Conservation (phyloP, 2,888 invertebrate genomes). For the Catocala fraxini region DNA sequence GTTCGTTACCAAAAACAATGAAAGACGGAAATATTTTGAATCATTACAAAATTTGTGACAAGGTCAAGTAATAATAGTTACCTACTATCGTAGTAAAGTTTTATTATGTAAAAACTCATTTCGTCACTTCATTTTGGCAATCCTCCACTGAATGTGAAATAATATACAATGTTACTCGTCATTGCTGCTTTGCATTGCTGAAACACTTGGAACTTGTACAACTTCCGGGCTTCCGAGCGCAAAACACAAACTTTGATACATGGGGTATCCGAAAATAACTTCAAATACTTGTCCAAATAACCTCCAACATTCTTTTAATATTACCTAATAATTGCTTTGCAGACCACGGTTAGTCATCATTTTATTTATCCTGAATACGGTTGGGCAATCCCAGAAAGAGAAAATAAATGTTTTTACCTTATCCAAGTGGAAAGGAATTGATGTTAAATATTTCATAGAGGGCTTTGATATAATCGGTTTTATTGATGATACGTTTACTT, state of each 20-base stretch:
- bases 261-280: slow-evolving; percentile 20
- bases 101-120: slow-evolving; percentile 33
- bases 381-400: slow-evolving; percentile 2
- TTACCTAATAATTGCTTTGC: too few species aligned
- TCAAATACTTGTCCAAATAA: background rate
- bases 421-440: background rate
- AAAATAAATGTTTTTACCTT: background rate
- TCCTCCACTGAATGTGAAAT: slow-evolving; percentile 27
- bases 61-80: slow-evolving; percentile 25
- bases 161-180: slow-evolving; percentile 19
- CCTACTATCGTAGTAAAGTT: slow-evolving; percentile 20
- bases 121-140: slow-evolving; percentile 40
- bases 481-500: too few species aligned
- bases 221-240: slow-evolving; percentile 34
- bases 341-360: slow-evolving; percentile 1
- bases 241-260: slow-evolving; percentile 7
- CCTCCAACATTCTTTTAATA: too few species aligned
- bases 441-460: too few species aligned
- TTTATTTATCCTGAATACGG: slow-evolving; percentile 2
- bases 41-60: slow-evolving; percentile 25
- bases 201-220: slow-evolving; percentile 35
- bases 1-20: background rate
- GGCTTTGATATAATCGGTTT: too few species aligned
- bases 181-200: slow-evolving; percentile 13
- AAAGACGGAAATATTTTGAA: slow-evolving; percentile 20